Evolutionary conservation across 1,140 invertebrate genomes (phyloP).

Genomic region (Tetramorium alpestre): DNA sequence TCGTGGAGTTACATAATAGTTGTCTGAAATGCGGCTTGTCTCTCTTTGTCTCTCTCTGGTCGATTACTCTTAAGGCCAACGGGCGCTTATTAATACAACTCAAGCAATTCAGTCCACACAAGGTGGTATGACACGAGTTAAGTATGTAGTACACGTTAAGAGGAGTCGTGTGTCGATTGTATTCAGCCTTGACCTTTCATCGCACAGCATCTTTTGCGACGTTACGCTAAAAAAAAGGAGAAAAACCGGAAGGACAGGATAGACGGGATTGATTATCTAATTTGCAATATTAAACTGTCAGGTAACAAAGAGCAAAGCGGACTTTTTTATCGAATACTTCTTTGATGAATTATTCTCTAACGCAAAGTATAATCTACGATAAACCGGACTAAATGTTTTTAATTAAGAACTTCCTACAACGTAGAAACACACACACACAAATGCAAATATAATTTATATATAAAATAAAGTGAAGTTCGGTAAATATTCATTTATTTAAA

Average conservation of each 20-base stretch:
- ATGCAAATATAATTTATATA: background rate
- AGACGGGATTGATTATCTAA: background rate
- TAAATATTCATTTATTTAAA: background rate
- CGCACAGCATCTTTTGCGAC: conserved; percentile 8
- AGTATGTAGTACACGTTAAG: background rate
- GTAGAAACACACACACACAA: background rate
- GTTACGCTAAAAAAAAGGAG: background rate
- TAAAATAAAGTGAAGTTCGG: background rate
- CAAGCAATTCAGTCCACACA: conserved; percentile 17
- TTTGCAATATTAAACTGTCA: background rate
- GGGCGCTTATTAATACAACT: conserved; percentile 40
- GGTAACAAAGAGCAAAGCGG: background rate
- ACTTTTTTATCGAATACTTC: background rate
- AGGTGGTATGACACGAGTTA: background rate
- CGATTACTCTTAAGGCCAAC: conserved; percentile 1
- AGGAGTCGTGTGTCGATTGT: background rate
- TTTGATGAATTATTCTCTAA: background rate
- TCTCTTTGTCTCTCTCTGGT: background rate
- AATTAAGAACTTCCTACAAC: background rate
- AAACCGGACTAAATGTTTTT: background rate
- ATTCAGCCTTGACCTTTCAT: conserved; percentile 18
- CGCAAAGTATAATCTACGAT: background rate
- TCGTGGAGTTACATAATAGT: conserved; percentile 13
- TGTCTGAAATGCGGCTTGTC: background rate
- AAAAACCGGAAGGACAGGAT: background rate